These are phyloP conservation scores for Tetramorium bicarinatum DNA, from an alignment of 2,888 invertebrate genomes.

Conservation along the genomic window DNA sequence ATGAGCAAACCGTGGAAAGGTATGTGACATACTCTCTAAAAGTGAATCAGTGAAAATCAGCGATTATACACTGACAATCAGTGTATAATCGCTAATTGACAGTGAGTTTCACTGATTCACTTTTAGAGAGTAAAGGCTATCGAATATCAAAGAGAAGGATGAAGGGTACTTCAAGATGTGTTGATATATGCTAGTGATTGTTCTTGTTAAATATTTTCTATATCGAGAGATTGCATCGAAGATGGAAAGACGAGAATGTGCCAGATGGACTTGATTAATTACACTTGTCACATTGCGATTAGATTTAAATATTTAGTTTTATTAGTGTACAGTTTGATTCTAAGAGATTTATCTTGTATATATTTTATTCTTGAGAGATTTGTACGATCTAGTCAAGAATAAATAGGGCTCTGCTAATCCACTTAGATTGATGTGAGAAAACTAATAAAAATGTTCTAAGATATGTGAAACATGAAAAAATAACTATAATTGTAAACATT, in stretches of 20 bases:
- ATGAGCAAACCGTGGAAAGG: constrained; percentile 84
- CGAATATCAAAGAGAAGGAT: neutral
- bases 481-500: neutral
- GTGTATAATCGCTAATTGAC: too few species aligned
- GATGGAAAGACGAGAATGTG: neutral
- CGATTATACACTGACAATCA: too few species aligned
- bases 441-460: neutral
- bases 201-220: constrained; percentile 21
- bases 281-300: neutral
- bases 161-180: neutral
- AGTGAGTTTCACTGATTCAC: too few species aligned
- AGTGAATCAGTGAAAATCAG: too few species aligned
- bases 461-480: neutral
- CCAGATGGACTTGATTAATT: neutral
- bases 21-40: constrained; percentile 78
- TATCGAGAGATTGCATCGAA: neutral
- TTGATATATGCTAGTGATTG: neutral
- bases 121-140: too few species aligned
- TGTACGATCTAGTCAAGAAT: neutral
- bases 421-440: neutral
- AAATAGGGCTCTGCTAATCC: neutral
- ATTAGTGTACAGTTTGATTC: neutral
- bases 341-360: neutral
- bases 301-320: neutral
- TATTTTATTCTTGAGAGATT: neutral